A percentile compares a stretch with the other conserved stretches of the same genome.
These are phyloP conservation scores for Sternotherus odoratus DNA, from an alignment of 2,797 vertebrate species.

Conservation along the genomic window DNA sequence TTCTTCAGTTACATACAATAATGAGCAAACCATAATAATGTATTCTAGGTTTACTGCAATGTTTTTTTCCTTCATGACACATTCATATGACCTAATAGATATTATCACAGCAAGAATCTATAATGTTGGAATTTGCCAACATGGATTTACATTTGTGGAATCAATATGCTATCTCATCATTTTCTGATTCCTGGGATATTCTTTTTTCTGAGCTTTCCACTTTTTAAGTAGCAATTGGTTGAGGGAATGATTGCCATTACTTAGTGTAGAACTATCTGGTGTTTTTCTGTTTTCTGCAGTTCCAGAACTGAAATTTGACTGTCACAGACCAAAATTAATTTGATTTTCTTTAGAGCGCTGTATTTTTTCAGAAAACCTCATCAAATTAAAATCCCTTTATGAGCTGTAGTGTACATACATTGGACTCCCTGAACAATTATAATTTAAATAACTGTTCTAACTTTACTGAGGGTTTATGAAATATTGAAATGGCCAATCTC, in stretches of 20 bases:
- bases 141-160: neutral
- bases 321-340: neutral
- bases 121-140: neutral
- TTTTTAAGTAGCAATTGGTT: neutral
- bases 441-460: neutral
- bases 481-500: neutral
- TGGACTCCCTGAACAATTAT: neutral
- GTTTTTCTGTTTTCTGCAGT: neutral
- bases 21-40: neutral
- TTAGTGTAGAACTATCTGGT: neutral
- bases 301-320: constrained; percentile 26
- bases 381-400: neutral
- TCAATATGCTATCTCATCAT: neutral
- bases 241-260: neutral
- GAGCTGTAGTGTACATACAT: neutral
- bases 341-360: neutral
- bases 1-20: neutral
- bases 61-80: neutral
- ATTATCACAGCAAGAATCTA: neutral
- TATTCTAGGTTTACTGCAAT: neutral
- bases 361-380: neutral
- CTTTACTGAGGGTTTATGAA: neutral
- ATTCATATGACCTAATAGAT: neutral
- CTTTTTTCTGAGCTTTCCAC: neutral
- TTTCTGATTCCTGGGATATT: neutral